Conservation (phyloP, 2,888 invertebrate genomes). For the Eristalis pertinax region DNA sequence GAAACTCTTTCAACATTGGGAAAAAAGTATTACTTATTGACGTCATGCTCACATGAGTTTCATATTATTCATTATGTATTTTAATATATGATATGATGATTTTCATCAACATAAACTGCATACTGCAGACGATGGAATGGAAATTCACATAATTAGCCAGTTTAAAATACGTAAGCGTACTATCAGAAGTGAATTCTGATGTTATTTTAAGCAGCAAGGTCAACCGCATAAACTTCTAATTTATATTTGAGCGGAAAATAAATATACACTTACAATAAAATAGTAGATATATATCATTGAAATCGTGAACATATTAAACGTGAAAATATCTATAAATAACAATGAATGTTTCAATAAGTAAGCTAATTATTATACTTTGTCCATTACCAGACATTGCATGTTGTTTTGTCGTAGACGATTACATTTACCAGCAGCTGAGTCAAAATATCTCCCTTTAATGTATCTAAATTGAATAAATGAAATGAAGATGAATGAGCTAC, state of each 20-base stretch:
- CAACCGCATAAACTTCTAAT: too few species aligned
- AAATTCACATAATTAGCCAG: too few species aligned
- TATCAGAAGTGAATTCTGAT: too few species aligned
- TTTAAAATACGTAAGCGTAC: too few species aligned
- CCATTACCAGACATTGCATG: neutral
- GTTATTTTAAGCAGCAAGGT: too few species aligned
- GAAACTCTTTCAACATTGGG: too few species aligned
- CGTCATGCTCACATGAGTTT: too few species aligned
- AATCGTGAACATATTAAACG: neutral
- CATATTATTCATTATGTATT: too few species aligned
- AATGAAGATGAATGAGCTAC: neutral
- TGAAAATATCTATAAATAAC: neutral
- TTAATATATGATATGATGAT: too few species aligned
- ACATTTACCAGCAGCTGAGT: neutral
- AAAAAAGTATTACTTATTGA: too few species aligned
- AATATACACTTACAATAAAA: neutral
- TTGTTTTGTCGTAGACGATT: neutral
- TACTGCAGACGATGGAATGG: too few species aligned
- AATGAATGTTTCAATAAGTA: neutral
- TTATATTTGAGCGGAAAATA: neutral
- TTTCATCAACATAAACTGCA: too few species aligned
- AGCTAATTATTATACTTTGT: neutral
- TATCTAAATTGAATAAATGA: neutral
- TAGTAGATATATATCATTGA: neutral
- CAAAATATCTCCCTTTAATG: neutral